Conservation (phyloP, 2,797 vertebrate genomes). For the Masticophis lateralis region DNA sequence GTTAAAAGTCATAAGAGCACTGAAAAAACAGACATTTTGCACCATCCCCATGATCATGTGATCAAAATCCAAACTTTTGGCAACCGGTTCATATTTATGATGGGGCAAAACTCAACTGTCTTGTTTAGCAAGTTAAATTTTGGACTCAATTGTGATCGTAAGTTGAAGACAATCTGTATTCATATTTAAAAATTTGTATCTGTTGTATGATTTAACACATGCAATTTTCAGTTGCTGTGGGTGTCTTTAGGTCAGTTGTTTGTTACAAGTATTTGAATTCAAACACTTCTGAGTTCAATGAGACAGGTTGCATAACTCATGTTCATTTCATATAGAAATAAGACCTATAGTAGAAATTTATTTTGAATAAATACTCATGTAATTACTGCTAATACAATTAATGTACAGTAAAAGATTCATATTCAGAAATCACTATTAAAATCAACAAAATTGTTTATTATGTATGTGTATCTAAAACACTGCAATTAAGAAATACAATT, state of each 20-base stretch:
- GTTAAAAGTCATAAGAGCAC: neutral
- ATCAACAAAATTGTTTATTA: neutral
- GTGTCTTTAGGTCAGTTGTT: neutral
- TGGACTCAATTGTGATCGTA: too few relatives aligned
- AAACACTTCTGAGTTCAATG: neutral
- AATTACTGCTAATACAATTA: neutral
- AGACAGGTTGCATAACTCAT: neutral
- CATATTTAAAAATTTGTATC: neutral
- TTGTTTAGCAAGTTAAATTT: too few relatives aligned
- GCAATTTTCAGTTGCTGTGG: neutral
- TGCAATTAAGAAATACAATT: neutral
- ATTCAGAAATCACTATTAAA: neutral
- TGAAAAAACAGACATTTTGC: neutral
- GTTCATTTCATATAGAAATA: neutral
- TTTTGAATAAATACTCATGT: neutral
- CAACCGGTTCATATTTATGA: neutral
- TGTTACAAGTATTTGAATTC: neutral
- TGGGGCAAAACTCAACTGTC: neutral
- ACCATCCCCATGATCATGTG: neutral
- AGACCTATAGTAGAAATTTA: neutral
- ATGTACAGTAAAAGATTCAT: neutral
- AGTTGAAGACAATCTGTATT: neutral
- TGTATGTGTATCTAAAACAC: neutral
- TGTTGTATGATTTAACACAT: slow-evolving; percentile 20
- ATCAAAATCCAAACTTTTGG: neutral